Evolutionary conservation across 23 tunicate genomes (phyloP).

Genomic region (Halocynthia aurantium): DNA sequence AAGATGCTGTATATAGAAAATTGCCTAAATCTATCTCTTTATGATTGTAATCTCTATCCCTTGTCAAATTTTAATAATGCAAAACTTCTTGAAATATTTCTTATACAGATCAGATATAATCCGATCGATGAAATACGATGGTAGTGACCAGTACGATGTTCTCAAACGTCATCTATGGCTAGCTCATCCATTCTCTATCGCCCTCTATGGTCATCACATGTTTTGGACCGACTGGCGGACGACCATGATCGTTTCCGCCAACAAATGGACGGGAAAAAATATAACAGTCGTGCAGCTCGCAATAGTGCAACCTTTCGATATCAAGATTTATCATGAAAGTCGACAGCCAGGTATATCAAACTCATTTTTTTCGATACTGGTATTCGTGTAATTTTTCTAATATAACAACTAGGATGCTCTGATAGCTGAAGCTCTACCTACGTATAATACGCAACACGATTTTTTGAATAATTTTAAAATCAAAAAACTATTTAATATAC

Average conservation of each 20-base stretch:
- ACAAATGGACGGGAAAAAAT: conserved; percentile 64
- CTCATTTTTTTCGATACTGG: no score
- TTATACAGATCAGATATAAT: conserved; percentile 34
- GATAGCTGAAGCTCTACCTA: no score
- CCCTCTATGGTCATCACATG: conserved; percentile 46
- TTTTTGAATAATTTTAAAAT: no score
- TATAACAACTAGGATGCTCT: no score
- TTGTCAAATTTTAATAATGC: no score
- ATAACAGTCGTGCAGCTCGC: conserved; percentile 37
- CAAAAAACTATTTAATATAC: no score
- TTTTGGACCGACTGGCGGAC: conserved; percentile 90
- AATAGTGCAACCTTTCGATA: conserved; percentile 38
- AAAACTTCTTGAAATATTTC: no score
- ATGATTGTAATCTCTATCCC: no score
- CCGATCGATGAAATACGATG: conserved; percentile 52
- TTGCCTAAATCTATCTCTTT: no score
- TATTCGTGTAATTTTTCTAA: no score
- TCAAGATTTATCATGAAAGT: conserved; percentile 68
- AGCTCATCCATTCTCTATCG: conserved; percentile 63
- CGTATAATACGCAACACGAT: no score
- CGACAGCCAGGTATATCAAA: conserved; percentile 39
- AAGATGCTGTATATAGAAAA: no score
- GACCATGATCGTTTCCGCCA: conserved; percentile 65
- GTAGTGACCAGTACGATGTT: conserved; percentile 17
- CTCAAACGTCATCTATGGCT: conserved; percentile 49